phyloP scores from a whole-genome alignment of 1,140 invertebrate genomes.

The Papilio helenus region DNA sequence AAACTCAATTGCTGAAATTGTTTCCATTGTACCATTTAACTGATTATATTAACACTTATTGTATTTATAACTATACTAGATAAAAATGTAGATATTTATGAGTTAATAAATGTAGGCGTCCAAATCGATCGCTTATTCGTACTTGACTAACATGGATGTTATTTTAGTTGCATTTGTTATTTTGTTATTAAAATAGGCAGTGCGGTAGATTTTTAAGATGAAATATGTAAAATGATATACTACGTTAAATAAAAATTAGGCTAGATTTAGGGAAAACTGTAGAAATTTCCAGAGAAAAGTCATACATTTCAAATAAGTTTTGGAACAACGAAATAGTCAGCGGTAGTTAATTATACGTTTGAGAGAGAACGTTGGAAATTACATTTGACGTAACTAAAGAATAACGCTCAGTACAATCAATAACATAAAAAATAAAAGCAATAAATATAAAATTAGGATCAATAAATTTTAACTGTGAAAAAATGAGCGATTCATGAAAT shows the following conservation, averaged over 20 bases:
- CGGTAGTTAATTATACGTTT: neutral
- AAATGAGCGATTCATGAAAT: neutral
- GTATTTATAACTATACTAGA: no score
- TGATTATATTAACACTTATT: neutral
- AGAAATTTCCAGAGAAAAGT: neutral
- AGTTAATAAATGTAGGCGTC: no score
- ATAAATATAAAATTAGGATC: no score
- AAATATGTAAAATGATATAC: neutral
- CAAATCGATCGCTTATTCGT: no score
- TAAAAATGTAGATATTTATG: no score
- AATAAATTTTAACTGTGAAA: no score
- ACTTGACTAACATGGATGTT: no score
- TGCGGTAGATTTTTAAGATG: neutral
- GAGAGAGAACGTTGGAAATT: neutral
- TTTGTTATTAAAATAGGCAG: no score
- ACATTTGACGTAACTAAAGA: conserved; percentile 3
- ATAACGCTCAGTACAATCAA: neutral
- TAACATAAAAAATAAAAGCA: neutral
- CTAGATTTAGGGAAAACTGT: neutral
- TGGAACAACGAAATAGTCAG: neutral
- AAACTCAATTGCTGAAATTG: neutral
- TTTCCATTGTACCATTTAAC: neutral
- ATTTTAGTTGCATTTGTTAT: no score
- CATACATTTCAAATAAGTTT: neutral
- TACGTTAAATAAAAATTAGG: neutral